Evolutionary conservation across 1,140 invertebrate species (phyloP).

Genomic region (Temnothorax curvispinosus): DNA sequence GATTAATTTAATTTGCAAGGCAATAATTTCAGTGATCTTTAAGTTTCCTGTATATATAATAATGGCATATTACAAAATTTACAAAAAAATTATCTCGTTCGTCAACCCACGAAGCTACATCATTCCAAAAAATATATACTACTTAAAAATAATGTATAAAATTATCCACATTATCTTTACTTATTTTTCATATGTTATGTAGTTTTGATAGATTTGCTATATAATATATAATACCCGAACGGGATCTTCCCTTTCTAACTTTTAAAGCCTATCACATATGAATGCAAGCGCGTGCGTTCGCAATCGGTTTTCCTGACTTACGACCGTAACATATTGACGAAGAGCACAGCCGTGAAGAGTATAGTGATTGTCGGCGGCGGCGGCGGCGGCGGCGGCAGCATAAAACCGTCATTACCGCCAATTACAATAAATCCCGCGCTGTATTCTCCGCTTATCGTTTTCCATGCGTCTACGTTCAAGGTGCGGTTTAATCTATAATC

Average conservation of each 20-base stretch:
- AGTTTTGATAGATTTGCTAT: not conserved
- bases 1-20: not conserved
- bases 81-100: not conserved
- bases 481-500: conserved; percentile 77
- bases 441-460: conserved; percentile 78
- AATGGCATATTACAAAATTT: not conserved
- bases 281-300: conserved; percentile 13
- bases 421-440: conserved; percentile 81
- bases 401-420: conserved; percentile 81
- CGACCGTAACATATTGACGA: conserved; percentile 43
- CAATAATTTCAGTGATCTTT: not conserved
- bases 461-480: conserved; percentile 66
- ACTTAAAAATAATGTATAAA: not conserved
- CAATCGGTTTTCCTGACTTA: conserved; percentile 62
- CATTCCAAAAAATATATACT: not conserved
- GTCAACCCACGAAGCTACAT: not conserved
- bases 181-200: not conserved
- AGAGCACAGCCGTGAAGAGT: conserved; percentile 15
- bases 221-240: not conserved
- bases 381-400: conserved; percentile 61
- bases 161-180: not conserved
- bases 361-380: conserved; percentile 22
- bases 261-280: conserved; percentile 1
- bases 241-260: conserved; percentile 1
- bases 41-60: not conserved